Evolutionary conservation across 2,113 vertebrate genomes (phyloP), one percentile per base, ranked within the genome.

Genomic region (Anas platyrhynchos): DNA sequence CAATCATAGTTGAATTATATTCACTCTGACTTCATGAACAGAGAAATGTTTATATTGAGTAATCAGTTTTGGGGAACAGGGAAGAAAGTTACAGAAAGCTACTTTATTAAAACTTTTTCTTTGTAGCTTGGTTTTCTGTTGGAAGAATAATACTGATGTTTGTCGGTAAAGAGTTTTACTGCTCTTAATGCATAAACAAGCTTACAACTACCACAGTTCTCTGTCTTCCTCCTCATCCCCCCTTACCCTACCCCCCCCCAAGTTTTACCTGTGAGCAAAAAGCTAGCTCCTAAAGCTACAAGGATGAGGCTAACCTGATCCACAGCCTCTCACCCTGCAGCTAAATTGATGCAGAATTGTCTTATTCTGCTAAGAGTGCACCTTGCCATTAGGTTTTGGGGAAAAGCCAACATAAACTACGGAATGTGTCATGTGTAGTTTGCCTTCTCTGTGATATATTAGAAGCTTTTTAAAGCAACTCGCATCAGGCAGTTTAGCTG

Each of bases 261-360:
- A 21, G 16, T 54, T 77, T 81, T 59, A 44, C 7, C 23, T 81
- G 18, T 44, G 9, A 18, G 38, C 43, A 41, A 20, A 75, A 56
- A 6, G 22, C 54, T 58, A 16, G 32, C 36, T 48, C 23, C 1
- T 11, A 8, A 20, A 22, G 34, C 20, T 29, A 0, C 0, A 2
- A 22, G 43, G 18, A 68, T 3, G 13, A 67, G 41, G 23, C 26
- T 41, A 85, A 3, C 26, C 7, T 55, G 32, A 48, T 69, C 12
- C 41, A 38, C 67, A 25, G 27, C 31, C 48, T 59, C 43, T 31
- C 46, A 11, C 23, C 50, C 78, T 38, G 74, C 1, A 1, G 15
- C 32, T 62, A 65, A 72, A 93, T 62, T 38, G 27, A 29, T 29
- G 36, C 18, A 32, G 50, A 29, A 67, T 66, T 74, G 61, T 26